Evolutionary conservation across 1,140 invertebrate genomes (phyloP).

Genomic region (Asobara japonica): DNA sequence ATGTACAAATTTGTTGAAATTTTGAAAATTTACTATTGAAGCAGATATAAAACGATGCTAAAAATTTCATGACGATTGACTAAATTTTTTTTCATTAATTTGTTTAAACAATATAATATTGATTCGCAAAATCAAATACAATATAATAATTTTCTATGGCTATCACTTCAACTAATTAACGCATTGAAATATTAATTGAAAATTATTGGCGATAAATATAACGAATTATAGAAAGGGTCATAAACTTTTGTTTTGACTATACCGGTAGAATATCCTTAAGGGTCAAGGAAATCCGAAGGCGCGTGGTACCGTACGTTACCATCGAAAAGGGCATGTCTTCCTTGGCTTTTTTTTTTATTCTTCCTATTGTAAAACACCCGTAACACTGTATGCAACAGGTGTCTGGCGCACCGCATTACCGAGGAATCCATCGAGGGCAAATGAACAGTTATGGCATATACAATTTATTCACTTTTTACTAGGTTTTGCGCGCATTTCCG

Average conservation of each 20-base stretch:
- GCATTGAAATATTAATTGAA: no score
- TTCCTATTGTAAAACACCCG: neutral
- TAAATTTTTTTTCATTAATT: no score
- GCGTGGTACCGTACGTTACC: neutral
- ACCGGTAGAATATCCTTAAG: neutral
- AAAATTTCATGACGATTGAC: no score
- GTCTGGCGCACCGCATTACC: slow-evolving; percentile 14
- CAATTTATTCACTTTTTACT: neutral
- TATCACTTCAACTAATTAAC: no score
- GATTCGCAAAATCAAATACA: no score
- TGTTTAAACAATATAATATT: no score
- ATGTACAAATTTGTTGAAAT: no score
- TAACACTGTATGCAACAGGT: slow-evolving; percentile 18
- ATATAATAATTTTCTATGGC: no score
- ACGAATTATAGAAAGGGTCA: no score
- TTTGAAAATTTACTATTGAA: no score
- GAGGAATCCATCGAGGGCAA: slow-evolving; percentile 21
- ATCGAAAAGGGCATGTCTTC: neutral
- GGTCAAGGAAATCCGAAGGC: neutral
- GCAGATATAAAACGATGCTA: no score
- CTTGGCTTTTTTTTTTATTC: neutral
- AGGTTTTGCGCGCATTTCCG: neutral
- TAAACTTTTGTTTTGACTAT: neutral
- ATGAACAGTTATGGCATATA: slow-evolving; percentile 20
- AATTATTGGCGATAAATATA: no score